Conservation (phyloP, 1,140 invertebrate species). For the Oreohelix idahoensis region DNA sequence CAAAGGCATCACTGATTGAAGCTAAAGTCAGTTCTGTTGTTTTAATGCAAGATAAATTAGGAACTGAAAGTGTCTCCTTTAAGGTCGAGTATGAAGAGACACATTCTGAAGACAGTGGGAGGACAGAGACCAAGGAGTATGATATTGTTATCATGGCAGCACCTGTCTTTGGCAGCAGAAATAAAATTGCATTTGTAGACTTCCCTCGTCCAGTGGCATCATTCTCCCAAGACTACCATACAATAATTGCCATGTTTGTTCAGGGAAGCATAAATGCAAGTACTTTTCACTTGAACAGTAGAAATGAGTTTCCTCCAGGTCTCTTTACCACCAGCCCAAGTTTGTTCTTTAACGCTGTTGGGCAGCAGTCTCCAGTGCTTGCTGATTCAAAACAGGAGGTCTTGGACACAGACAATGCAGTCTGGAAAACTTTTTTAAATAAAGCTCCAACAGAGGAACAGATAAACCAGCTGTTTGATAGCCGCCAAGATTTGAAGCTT, state of each 20-base stretch:
- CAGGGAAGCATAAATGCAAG: conserved; percentile 74
- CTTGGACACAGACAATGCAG: conserved; percentile 50
- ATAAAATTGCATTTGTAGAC: conserved; percentile 71
- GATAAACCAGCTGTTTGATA: conserved; percentile 75
- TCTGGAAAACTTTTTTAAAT: conserved; percentile 74
- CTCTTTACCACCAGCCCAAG: conserved; percentile 75
- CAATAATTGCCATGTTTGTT: conserved; percentile 78
- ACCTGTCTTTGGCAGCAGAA: conserved; percentile 74
- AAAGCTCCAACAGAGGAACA: conserved; percentile 53
- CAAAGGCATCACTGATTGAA: conserved; percentile 72
- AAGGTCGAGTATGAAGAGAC: conserved; percentile 51
- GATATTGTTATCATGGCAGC: conserved; percentile 79
- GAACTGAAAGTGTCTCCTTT: conserved; percentile 47
- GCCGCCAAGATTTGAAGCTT: conserved; percentile 70
- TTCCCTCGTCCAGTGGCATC: conserved; percentile 66
- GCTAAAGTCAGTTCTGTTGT: conserved; percentile 66
- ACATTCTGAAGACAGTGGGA: conserved; percentile 32
- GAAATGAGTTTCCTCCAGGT: conserved; percentile 61
- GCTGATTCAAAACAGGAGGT: conserved; percentile 43
- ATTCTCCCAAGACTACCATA: conserved; percentile 74
- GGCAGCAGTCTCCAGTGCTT: conserved; percentile 71
- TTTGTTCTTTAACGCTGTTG: conserved; percentile 73
- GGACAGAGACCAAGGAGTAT: conserved; percentile 66
- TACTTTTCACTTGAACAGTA: conserved; percentile 72
- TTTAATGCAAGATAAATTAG: conserved; percentile 52